Base-by-base conservation (phyloP, 2,888 invertebrate species). In the Dryococelus australis region DNA sequence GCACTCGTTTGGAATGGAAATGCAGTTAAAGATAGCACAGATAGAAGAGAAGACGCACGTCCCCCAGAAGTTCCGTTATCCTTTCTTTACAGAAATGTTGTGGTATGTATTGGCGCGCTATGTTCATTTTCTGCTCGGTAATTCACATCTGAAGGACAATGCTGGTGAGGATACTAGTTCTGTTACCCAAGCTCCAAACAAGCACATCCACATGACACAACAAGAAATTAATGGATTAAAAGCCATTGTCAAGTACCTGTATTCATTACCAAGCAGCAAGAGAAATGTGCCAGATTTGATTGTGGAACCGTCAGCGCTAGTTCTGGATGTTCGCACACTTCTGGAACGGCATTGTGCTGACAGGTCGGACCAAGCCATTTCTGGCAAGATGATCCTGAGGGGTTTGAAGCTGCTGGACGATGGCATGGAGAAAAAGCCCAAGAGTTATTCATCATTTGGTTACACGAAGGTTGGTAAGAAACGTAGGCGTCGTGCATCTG, bases 91-190 rank as follows among this genome's bases (percentile, higher is more conserved):
- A 12, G 94, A 94, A 90, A 93, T 94, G 90, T 90, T 93, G 87
- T 95, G 94, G 94, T 95, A 94, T 91, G 93, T 94, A 27, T 90
- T 94, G 86, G 94, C 93, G 89, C 91, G 94, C 13, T 94, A 94
- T 89, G 92, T 94, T 5, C 92, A 92, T 88, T 92, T 93, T 89
- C 90, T 94, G 35, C 92, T 93, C 24, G 94, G 94, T 6, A 90
- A 91, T 47, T 91, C 91, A 28, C 92, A 92, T 88, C 90, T 93
- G 79, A 89, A 90, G 65, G 90, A 91, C 28, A 91, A 91, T 4
- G 89, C 90, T 16, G 91, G 91, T 35, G 92, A 92, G 86, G 91
- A 91, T 26, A 78, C 28, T 79, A 78, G 53, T 65, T 65, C 65
- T 9, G 65, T 65, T n/a, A 65, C 16, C 65, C 20, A 24, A 8